Base-by-base conservation (phyloP, 30 jellyfish, hydroid and myxozoan species). In the Pelagia noctiluca region DNA sequence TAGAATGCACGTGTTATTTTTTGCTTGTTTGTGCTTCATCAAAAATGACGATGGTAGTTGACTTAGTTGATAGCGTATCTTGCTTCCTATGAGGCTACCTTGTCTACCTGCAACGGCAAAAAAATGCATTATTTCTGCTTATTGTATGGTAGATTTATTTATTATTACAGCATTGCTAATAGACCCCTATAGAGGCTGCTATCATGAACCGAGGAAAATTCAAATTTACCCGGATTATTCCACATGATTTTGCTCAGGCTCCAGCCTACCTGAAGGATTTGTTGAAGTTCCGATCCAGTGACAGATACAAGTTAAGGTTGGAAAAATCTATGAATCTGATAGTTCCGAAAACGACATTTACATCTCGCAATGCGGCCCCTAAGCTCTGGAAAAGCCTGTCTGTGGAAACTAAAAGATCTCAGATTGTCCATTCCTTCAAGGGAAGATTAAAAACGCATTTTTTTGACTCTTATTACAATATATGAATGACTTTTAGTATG, bases 41-140 rank as follows among this genome's bases (percentile, higher is more conserved):
- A 80, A 54, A 66, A 80, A 80, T 5, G 84, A 26, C 36, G 83
- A 65, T 26, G 90, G 90, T 50, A 29, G 30, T 28, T 80, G 90
- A 18, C 83, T 72, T 13, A 50, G 65, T 54, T 80, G 90, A 46
- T 80, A 80, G 12, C 90, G 71, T n/a, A 66, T 80, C 71, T 66
- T 80, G 64, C 90, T 80, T 34, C 90, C 90, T 22, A 80, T 23
- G 10, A 80, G 77, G 33, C 54, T 54, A 13, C 90, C 90, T 32
- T 52, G 34, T n/a, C 34, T 25, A 37, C 84, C 74, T n/a, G n/a
- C n/a, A n/a, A n/a, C n/a, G n/a, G n/a, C n/a, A n/a, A n/a, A n/a
- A n/a, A n/a, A n/a, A n/a, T n/a, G n/a, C n/a, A n/a, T n/a, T n/a
- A n/a, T n/a, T n/a, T n/a, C n/a, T n/a, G n/a, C n/a, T n/a, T n/a